Evolutionary conservation across 2,888 invertebrate species (phyloP).

Genomic region (Polymixis flavicincta): DNA sequence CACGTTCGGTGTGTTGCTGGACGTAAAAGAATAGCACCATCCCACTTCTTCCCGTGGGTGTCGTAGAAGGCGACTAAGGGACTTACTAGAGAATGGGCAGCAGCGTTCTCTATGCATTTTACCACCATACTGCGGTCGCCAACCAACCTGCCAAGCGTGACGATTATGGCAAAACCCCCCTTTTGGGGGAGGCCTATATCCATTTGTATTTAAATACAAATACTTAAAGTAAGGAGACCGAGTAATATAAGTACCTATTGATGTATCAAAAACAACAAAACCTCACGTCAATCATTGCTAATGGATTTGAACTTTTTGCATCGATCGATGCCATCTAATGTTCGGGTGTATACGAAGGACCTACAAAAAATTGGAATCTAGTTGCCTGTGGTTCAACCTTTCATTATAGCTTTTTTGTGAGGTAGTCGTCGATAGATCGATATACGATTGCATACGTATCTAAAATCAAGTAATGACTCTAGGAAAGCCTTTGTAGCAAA

Average conservation of each 20-base stretch:
- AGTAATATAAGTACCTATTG: neutral
- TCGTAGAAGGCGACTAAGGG: too few relatives aligned
- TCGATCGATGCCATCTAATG: neutral
- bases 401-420: neutral
- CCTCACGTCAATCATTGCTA: neutral
- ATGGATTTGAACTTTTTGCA: slow-evolving; percentile 20
- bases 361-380: slow-evolving; percentile 2
- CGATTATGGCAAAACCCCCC: too few relatives aligned
- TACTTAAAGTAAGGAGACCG: neutral
- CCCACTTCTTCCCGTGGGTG: too few relatives aligned
- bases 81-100: too few relatives aligned
- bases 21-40: too few relatives aligned
- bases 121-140: too few relatives aligned
- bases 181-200: too few relatives aligned
- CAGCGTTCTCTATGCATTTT: too few relatives aligned
- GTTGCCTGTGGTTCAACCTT: neutral
- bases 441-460: neutral
- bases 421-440: neutral
- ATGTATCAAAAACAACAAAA: neutral
- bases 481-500: too few relatives aligned
- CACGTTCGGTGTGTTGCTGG: too few relatives aligned
- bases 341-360: neutral
- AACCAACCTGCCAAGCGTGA: too few relatives aligned
- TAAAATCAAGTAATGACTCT: neutral
- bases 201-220: too few relatives aligned